Percentiles rank a stretch among this genome's conserved stretches.
Evolutionary conservation across 2,113 vertebrate species (phyloP).

Genomic region (Hyperopisus bebe): DNA sequence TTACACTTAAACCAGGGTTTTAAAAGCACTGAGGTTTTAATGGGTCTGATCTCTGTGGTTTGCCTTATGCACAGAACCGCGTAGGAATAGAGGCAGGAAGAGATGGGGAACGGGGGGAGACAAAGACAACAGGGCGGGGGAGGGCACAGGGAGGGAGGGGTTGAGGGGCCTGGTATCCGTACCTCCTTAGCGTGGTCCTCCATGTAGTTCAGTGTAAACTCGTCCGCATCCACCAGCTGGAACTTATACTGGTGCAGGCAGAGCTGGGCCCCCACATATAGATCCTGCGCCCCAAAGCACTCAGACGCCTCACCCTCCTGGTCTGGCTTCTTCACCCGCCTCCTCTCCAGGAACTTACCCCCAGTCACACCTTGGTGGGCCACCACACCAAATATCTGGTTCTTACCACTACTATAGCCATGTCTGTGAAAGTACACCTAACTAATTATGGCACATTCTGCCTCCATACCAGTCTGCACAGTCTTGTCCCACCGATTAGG

Average conservation of each 20-base stretch:
- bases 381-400: conserved; percentile 14
- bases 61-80: background rate
- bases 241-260: conserved; percentile 70
- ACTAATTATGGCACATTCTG: background rate
- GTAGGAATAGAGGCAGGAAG: background rate
- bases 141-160: background rate
- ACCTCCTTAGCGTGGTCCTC: conserved; percentile 78
- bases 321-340: conserved; percentile 73
- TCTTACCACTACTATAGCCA: background rate
- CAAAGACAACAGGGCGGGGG: background rate
- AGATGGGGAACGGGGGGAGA: no score
- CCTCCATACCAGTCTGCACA: background rate
- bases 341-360: conserved; percentile 77
- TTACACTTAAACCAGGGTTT: background rate
- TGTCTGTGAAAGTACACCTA: background rate
- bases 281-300: conserved; percentile 71
- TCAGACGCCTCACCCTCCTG: conserved; percentile 74
- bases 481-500: background rate
- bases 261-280: conserved; percentile 74
- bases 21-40: background rate
- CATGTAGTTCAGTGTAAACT: conserved; percentile 82
- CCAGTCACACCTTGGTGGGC: conserved; percentile 62
- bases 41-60: background rate
- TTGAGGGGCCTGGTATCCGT: background rate
- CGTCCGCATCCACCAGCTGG: conserved; percentile 73